Conservation (phyloP, 2,113 vertebrate genomes). For the Cygnus atratus region DNA sequence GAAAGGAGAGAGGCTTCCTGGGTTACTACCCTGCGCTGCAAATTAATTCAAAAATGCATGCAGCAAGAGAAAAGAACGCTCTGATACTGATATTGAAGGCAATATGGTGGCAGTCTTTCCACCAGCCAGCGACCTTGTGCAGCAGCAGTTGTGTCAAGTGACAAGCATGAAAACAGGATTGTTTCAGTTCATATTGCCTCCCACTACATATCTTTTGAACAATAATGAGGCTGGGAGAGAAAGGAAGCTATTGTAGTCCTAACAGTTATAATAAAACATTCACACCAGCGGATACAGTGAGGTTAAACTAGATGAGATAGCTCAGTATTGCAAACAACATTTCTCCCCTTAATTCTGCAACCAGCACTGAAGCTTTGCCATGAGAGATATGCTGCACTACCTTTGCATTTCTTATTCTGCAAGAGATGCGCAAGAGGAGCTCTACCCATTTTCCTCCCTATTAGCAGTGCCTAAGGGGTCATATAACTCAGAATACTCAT, state of each 20-base stretch:
- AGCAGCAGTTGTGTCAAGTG: not conserved
- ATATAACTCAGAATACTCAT: not conserved
- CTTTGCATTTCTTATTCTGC: not conserved
- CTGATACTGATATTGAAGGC: not conserved
- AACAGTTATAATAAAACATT: not conserved
- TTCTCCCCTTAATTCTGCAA: not conserved
- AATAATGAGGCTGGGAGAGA: not conserved
- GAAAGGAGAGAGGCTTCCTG: not conserved
- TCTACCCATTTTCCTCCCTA: not conserved
- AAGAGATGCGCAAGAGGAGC: not conserved
- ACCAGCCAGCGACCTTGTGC: not conserved
- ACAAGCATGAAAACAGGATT: not conserved
- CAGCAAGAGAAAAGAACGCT: not conserved
- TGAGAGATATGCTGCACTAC: not conserved
- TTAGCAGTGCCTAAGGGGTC: not conserved
- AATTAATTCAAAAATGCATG: not conserved
- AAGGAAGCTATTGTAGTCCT: not conserved
- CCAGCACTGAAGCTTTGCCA: rapidly evolving
- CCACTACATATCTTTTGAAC: not conserved
- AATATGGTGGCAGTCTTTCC: not conserved
- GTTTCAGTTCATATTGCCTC: not conserved
- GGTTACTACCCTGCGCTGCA: not conserved
- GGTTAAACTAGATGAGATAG: not conserved
- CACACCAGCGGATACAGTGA: not conserved
- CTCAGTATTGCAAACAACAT: not conserved